These are phyloP conservation scores for Brachyopa scutellaris DNA, from an alignment of 2,888 invertebrate genomes.

Conservation along the genomic window DNA sequence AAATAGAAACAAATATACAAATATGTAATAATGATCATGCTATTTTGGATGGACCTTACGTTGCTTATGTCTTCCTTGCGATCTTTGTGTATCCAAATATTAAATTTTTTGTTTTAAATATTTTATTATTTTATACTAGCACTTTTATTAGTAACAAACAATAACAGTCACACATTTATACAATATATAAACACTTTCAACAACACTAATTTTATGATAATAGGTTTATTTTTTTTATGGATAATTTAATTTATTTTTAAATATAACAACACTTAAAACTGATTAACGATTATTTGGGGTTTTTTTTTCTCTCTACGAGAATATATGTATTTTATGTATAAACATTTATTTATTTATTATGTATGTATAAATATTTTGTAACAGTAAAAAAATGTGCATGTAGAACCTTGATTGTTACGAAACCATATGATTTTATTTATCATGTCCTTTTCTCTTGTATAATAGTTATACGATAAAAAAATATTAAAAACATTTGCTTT, in stretches of 20 bases:
- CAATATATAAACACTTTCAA: constrained; percentile 43
- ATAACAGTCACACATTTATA: constrained; percentile 26
- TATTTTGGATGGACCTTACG: constrained; percentile 65
- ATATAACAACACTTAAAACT: constrained; percentile 71
- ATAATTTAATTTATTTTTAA: neutral
- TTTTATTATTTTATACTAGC: neutral
- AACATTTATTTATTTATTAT: constrained; percentile 13
- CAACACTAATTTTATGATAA: too few species aligned
- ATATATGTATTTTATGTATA: constrained; percentile 14
- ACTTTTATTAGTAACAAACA: constrained; percentile 3
- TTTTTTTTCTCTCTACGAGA: neutral
- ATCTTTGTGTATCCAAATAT: constrained; percentile 53
- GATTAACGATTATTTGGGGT: constrained; percentile 67
- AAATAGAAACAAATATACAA: neutral
- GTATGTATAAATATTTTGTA: constrained; percentile 33
- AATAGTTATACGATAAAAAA: constrained; percentile 35
- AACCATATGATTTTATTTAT: constrained; percentile 53
- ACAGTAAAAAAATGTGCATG: constrained; percentile 41
- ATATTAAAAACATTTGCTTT: neutral
- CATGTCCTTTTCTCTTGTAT: constrained; percentile 32
- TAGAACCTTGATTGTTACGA: constrained; percentile 69
- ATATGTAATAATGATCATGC: constrained; percentile 32
- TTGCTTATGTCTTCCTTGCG: constrained; percentile 44
- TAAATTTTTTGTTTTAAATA: neutral
- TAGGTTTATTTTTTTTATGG: too few species aligned